A percentile compares a stretch with the other conserved stretches of the same genome.
These are phyloP conservation scores for Hycleus phaleratus DNA, from an alignment of 1,140 invertebrate genomes.

Conservation along the genomic window DNA sequence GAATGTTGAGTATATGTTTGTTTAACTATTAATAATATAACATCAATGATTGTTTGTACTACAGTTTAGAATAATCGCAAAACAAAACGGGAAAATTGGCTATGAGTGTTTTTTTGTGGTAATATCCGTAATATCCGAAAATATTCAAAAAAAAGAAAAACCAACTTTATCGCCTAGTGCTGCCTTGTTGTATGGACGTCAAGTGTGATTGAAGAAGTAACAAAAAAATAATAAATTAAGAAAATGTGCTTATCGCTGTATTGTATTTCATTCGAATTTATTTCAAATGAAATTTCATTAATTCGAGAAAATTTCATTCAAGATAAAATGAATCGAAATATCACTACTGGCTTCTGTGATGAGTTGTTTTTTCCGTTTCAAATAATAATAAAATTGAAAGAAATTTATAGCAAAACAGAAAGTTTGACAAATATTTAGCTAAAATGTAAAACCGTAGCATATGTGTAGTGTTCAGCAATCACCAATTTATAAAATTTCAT, in stretches of 20 bases:
- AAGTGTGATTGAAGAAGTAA: conserved; percentile 10
- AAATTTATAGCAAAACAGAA: no score
- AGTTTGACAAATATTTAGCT: no score
- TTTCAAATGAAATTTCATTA: conserved; percentile 5
- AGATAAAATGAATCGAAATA: conserved; percentile 12
- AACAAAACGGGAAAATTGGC: no score
- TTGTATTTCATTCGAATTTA: conserved; percentile 11
- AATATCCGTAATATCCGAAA: no score
- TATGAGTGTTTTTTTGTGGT: no score
- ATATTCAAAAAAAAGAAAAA: no score
- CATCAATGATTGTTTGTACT: no score
- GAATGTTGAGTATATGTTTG: conserved; percentile 20
- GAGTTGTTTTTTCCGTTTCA: conserved; percentile 23
- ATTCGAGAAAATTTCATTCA: neutral
- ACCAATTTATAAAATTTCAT: conserved; percentile 26
- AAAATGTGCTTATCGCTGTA: conserved; percentile 21
- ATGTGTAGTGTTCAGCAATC: conserved; percentile 27
- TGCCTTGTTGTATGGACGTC: conserved; percentile 25
- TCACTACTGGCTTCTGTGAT: conserved; percentile 33
- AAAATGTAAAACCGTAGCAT: conserved; percentile 18
- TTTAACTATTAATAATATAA: conserved; percentile 1
- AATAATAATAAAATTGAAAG: no score
- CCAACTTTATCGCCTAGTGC: conserved; percentile 17
- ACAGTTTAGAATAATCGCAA: no score
- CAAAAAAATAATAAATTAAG: no score